Base-by-base conservation (phyloP, 23 tunicate species). In the Oikopleura albicans region DNA sequence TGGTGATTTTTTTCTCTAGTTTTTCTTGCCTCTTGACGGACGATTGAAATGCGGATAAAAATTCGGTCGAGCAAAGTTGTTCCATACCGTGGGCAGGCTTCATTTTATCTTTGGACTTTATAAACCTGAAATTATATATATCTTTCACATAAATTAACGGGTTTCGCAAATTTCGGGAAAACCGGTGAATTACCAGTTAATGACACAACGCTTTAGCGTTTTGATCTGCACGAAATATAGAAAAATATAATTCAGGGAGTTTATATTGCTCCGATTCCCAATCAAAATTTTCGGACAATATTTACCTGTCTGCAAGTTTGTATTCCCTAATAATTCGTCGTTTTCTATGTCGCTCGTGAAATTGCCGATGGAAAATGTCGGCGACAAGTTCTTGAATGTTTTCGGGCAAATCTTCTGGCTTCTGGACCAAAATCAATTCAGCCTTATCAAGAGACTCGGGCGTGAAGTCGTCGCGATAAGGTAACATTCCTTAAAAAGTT, bases 261-360 rank as follows among this genome's bases (percentile, higher is more conserved):
- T n/a, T n/a, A n/a, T n/a, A n/a, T n/a, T n/a, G n/a, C n/a, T n/a
- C n/a, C n/a, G n/a, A n/a, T n/a, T n/a, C n/a, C n/a, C n/a, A n/a
- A n/a, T n/a, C n/a, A n/a, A n/a, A n/a, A n/a, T n/a, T n/a, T n/a
- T n/a, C n/a, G n/a, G n/a, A n/a, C n/a, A n/a, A n/a, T n/a, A n/a
- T n/a, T n/a, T 16, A 71, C 79, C 79, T 71, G 79, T 71, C 79
- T 22, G 31, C 79, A 37, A 71, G 79, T 71, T 31, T 71, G 79
- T 71, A 71, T 71, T 71, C 35, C 4, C 79, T 16, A 31, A 71
- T 71, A 2, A 71, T 2, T 29, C 37, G 33, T 71, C 79, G 33
- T 12, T 12, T 71, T 16, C 79, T 16, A 71, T 71, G 79, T 29
- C 79, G 28, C 37, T 71, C 79, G 2, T 16, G 34, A 71, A 71